These are phyloP conservation scores for Enteromius viviparus DNA, from an alignment of 2,797 vertebrate species.

Conservation along the genomic window DNA sequence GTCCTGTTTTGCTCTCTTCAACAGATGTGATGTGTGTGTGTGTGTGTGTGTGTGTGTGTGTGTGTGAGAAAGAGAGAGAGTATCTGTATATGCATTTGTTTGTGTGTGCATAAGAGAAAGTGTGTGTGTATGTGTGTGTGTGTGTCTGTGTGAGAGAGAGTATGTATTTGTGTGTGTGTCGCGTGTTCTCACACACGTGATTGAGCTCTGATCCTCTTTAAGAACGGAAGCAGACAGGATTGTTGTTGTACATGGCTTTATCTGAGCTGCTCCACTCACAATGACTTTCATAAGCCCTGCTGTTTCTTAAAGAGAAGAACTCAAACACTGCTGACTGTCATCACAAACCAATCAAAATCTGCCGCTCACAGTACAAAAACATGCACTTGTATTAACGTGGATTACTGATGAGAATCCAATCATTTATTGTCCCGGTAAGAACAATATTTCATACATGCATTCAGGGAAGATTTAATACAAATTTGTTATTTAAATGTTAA, in stretches of 20 bases:
- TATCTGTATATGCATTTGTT: background rate
- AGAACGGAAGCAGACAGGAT: constrained; percentile 29
- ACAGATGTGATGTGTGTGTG: background rate
- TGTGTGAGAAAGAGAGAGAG: too few species aligned
- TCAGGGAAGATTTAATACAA: background rate
- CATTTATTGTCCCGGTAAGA: background rate
- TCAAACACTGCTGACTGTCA: background rate
- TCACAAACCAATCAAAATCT: background rate
- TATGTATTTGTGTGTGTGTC: background rate
- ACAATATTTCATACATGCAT: background rate
- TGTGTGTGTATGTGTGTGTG: too few species aligned
- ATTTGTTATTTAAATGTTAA: background rate
- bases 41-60: too few species aligned
- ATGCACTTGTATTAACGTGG: background rate
- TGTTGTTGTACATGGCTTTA: background rate
- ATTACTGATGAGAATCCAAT: background rate
- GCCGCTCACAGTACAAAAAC: background rate
- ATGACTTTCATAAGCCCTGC: background rate
- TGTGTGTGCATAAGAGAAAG: background rate
- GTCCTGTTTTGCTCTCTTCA: background rate
- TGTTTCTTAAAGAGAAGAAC: background rate
- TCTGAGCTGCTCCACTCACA: background rate
- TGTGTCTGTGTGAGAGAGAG: too few species aligned
- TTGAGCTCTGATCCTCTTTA: constrained; percentile 54
- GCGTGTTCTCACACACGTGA: constrained; percentile 33